Evolutionary conservation across 2,113 vertebrate species (phyloP).

Genomic region (Sitta europaea): DNA sequence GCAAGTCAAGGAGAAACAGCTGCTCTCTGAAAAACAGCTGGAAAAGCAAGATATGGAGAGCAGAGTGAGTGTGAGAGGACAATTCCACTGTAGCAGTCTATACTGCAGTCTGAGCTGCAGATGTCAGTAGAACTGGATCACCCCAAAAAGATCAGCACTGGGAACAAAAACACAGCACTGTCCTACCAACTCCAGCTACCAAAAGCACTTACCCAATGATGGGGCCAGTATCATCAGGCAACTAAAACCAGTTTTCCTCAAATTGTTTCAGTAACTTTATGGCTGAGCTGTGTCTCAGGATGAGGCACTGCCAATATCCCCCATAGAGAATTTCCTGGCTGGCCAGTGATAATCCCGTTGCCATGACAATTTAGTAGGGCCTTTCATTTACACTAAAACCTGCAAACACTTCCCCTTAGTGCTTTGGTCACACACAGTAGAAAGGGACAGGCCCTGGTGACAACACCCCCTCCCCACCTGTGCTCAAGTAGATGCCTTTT

Average conservation of each 20-base stretch:
- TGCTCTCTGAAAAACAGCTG: not conserved
- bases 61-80: not conserved
- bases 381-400: not conserved
- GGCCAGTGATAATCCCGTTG: not conserved
- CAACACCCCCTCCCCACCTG: not conserved
- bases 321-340: not conserved
- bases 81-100: not conserved
- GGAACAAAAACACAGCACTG: not conserved
- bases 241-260: not conserved
- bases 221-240: not conserved
- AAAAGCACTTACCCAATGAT: not conserved
- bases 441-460: not conserved
- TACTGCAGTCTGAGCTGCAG: not conserved
- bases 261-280: not conserved
- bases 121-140: not conserved
- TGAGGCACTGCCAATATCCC: not conserved
- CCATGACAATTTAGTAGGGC: not conserved
- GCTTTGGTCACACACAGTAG: not conserved
- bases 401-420: not conserved
- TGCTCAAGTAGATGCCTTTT: not conserved
- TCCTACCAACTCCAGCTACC: not conserved
- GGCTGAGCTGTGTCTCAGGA: not conserved
- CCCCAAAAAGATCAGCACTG: not conserved
- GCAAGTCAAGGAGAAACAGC: not conserved
- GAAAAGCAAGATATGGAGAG: not conserved